Conservation (phyloP, 2,797 vertebrate genomes). For the Smutsia temminckii region DNA sequence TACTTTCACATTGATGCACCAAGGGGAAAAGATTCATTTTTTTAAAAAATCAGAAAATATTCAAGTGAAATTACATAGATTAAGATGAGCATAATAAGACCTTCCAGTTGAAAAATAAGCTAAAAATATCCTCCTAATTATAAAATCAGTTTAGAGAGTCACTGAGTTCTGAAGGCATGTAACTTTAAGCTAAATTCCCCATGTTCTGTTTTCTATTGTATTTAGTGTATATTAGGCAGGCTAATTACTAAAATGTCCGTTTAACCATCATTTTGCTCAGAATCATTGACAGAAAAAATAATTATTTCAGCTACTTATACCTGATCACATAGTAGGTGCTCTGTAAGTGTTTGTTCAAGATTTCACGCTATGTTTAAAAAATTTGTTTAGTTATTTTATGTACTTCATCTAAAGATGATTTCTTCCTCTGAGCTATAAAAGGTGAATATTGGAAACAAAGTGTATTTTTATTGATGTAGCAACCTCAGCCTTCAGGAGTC, state of each 20-base stretch:
- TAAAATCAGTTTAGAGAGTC: slow-evolving; percentile 66
- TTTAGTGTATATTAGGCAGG: slow-evolving; percentile 32
- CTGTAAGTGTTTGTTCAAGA: neutral
- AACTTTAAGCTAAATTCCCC: slow-evolving; percentile 47
- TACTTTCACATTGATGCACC: neutral
- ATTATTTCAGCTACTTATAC: neutral
- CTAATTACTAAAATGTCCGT: slow-evolving; percentile 48
- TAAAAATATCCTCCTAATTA: slow-evolving; percentile 75
- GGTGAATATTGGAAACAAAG: neutral
- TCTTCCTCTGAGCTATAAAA: neutral
- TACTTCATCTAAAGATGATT: slow-evolving; percentile 20
- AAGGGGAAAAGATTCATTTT: neutral
- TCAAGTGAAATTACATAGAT: slow-evolving; percentile 46
- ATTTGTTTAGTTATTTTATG: neutral
- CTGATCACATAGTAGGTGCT: neutral
- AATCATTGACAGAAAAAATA: slow-evolving; percentile 45
- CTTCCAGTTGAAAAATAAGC: slow-evolving; percentile 69
- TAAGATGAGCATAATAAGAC: slow-evolving; percentile 45
- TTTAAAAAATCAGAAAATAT: slow-evolving; percentile 28
- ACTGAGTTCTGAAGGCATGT: slow-evolving; percentile 60
- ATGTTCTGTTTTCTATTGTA: slow-evolving; percentile 29
- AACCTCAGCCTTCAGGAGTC: neutral
- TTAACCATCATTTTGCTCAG: neutral
- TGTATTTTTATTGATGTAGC: neutral
- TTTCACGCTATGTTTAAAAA: neutral